These are phyloP conservation scores for Cantharis nigra DNA, from an alignment of 2,888 invertebrate species.

Conservation along the genomic window DNA sequence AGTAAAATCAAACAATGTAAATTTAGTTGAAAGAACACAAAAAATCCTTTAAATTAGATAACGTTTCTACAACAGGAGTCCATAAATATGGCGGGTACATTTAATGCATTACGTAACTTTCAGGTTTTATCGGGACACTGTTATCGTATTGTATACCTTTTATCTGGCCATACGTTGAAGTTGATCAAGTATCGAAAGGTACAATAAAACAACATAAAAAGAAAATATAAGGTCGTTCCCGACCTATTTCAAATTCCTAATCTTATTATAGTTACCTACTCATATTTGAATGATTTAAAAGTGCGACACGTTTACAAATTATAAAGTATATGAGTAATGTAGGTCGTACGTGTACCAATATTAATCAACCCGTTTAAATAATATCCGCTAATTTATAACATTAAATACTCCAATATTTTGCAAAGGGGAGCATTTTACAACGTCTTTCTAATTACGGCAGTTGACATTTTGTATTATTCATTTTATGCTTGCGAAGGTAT, in stretches of 20 bases:
- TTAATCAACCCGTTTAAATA: not conserved
- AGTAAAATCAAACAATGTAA: not conserved
- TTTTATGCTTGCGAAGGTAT: not conserved
- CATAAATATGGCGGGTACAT: not conserved
- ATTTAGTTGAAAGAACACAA: not conserved
- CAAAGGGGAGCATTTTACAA: not conserved
- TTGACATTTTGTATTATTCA: not conserved
- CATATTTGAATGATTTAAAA: not conserved
- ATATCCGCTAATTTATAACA: not conserved
- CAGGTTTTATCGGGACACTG: not conserved
- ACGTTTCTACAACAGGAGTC: not conserved
- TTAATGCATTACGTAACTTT: constrained; percentile 1
- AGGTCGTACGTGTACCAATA: not conserved
- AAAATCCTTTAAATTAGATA: not conserved
- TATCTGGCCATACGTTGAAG: not conserved
- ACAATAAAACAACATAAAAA: not conserved
- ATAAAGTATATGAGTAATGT: not conserved
- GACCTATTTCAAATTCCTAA: not conserved
- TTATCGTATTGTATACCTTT: not conserved
- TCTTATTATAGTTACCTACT: too few relatives aligned
- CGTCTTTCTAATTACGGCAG: not conserved
- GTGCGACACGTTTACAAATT: not conserved
- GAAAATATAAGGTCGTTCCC: not conserved
- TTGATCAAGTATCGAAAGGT: not conserved
- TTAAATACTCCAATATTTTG: not conserved